Conservation (phyloP, 2,888 invertebrate species). For the Monochamus alternatus region DNA sequence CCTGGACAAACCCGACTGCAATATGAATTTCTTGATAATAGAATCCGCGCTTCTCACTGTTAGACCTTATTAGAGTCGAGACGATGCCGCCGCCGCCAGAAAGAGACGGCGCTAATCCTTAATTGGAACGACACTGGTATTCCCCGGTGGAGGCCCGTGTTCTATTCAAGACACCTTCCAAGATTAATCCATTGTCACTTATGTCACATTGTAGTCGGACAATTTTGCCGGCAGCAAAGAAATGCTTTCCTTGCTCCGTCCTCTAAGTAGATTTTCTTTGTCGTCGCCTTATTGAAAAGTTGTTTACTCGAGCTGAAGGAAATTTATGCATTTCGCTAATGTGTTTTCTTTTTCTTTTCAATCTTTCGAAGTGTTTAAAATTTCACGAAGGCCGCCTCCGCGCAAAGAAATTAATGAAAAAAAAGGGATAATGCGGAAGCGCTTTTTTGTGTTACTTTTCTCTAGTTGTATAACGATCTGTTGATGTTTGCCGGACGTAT, state of each 20-base stretch:
- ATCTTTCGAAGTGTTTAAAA: constrained; percentile 20
- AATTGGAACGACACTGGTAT: constrained; percentile 58
- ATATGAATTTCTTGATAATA: constrained; percentile 30
- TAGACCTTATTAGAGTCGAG: constrained; percentile 5
- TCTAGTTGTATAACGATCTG: not conserved
- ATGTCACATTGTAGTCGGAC: constrained; percentile 57
- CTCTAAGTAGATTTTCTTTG: constrained; percentile 43
- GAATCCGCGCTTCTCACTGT: constrained; percentile 26
- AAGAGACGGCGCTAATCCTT: constrained; percentile 51
- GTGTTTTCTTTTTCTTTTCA: constrained; percentile 42
- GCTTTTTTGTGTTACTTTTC: not conserved
- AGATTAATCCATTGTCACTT: constrained; percentile 60
- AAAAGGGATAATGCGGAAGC: not conserved
- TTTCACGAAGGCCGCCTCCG: not conserved
- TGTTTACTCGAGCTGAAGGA: constrained; percentile 41
- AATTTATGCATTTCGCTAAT: constrained; percentile 44
- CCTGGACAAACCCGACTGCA: not conserved
- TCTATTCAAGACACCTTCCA: constrained; percentile 53
- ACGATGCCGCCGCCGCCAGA: constrained; percentile 22
- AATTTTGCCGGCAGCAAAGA: constrained; percentile 51
- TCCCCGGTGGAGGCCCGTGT: constrained; percentile 48
- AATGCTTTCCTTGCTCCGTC: constrained; percentile 50
- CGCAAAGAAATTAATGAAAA: not conserved
- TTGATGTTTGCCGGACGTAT: not conserved
- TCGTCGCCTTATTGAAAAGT: constrained; percentile 45